These are phyloP conservation scores for Poecilobothrus nobilitatus DNA, from an alignment of 2,888 invertebrate genomes.

Conservation along the genomic window DNA sequence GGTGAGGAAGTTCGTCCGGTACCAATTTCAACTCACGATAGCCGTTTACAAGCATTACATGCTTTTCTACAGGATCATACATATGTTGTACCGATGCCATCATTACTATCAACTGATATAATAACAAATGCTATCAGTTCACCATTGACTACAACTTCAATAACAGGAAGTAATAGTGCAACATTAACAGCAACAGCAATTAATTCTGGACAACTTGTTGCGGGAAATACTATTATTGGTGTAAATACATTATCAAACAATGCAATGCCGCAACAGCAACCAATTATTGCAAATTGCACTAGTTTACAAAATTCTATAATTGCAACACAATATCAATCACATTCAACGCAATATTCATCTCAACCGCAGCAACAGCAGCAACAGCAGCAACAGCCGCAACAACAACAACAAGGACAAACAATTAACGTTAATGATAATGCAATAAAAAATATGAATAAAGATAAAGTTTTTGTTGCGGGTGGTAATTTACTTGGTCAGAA, in stretches of 20 bases:
- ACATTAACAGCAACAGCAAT: slow-evolving; percentile 16
- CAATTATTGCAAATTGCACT: slow-evolving; percentile 12
- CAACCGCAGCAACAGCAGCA: slow-evolving; percentile 14
- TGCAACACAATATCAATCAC: slow-evolving; percentile 16
- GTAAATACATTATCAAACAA: slow-evolving; percentile 11
- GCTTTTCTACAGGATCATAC: slow-evolving; percentile 43
- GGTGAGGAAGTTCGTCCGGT: slow-evolving; percentile 42
- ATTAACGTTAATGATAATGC: not conserved
- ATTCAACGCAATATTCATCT: slow-evolving; percentile 11
- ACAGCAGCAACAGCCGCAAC: slow-evolving; percentile 14
- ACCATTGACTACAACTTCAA: slow-evolving; percentile 21
- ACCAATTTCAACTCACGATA: slow-evolving; percentile 38
- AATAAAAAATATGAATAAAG: not conserved
- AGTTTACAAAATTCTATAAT: slow-evolving; percentile 11
- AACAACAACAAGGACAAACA: slow-evolving; percentile 7
- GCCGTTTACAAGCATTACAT: slow-evolving; percentile 37
- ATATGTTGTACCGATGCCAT: slow-evolving; percentile 36
- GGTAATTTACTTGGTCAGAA: slow-evolving; percentile 16
- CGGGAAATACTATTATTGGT: slow-evolving; percentile 1
- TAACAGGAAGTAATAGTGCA: slow-evolving; percentile 21
- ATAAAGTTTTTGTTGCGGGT: slow-evolving; percentile 8
- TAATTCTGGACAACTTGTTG: not conserved
- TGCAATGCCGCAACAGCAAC: slow-evolving; percentile 7
- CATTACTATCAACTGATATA: slow-evolving; percentile 26
- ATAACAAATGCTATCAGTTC: slow-evolving; percentile 14